These are phyloP conservation scores for Microtus montanus DNA, from an alignment of 2,113 vertebrate genomes.

Conservation along the genomic window DNA sequence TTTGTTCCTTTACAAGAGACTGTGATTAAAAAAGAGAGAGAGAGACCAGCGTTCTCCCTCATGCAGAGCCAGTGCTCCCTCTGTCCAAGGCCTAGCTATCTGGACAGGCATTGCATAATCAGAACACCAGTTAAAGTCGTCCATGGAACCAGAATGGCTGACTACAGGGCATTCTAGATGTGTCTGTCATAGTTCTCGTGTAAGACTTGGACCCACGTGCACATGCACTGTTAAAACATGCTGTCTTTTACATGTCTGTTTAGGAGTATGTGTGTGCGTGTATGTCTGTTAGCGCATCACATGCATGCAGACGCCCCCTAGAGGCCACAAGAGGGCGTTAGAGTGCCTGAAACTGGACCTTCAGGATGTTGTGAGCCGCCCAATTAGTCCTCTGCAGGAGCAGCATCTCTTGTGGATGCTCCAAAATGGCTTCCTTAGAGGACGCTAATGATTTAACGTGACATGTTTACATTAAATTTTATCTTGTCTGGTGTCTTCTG, in stretches of 20 bases:
- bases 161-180: background rate
- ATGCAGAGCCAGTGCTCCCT: background rate
- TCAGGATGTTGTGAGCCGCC: background rate
- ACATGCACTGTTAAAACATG: background rate
- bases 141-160: background rate
- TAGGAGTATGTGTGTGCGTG: background rate
- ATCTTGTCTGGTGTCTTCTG: background rate
- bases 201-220: background rate
- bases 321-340: background rate
- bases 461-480: background rate
- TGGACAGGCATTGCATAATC: background rate
- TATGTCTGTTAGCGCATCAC: background rate
- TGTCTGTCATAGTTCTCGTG: background rate
- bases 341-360: background rate
- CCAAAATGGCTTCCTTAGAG: background rate
- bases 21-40: no score
- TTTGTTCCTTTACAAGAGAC: background rate
- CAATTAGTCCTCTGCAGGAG: background rate
- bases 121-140: fast-evolving
- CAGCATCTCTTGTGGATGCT: background rate
- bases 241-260: background rate
- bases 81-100: background rate
- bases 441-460: background rate
- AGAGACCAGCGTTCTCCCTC: background rate
- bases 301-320: background rate